Percentiles rank a stretch among this genome's conserved stretches.
Evolutionary conservation across 2,113 vertebrate species (phyloP).

Genomic region (Saiga tatarica): DNA sequence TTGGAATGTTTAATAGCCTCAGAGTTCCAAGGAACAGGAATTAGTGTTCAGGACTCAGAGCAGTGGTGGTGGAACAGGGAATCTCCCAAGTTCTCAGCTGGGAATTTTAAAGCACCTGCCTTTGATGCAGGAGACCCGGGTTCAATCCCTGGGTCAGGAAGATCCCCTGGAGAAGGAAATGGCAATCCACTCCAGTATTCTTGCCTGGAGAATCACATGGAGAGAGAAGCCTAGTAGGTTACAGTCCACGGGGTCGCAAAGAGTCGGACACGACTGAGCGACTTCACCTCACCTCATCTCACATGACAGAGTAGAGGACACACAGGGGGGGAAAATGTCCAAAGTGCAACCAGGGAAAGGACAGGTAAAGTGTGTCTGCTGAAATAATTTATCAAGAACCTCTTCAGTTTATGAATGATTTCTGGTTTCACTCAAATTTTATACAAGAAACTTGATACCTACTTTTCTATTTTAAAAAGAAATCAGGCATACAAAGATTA

Average conservation of each 20-base stretch:
- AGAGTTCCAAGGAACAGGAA: not conserved
- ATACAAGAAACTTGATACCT: not conserved
- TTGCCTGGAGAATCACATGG: too few species aligned
- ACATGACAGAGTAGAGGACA: fast-evolving
- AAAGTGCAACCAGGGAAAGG: too few species aligned
- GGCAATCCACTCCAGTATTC: too few species aligned
- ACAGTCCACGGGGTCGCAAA: too few species aligned
- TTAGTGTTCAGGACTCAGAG: not conserved
- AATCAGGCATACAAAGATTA: not conserved
- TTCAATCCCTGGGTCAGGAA: too few species aligned
- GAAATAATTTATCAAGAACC: not conserved
- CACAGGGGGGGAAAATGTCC: fast-evolving
- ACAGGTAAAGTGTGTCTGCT: not conserved
- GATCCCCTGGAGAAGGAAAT: too few species aligned
- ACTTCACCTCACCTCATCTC: too few species aligned
- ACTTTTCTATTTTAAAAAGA: not conserved
- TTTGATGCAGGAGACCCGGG: too few species aligned
- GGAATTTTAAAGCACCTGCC: not conserved
- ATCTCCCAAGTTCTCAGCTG: fast-evolving
- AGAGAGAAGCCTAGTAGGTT: too few species aligned
- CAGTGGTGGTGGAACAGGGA: fast-evolving
- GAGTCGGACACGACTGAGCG: too few species aligned
- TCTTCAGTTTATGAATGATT: not conserved
- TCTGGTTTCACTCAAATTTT: not conserved
- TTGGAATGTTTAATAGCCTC: not conserved